Evolutionary conservation across 1,140 invertebrate genomes (phyloP).

Genomic region (Cydia pomonella): DNA sequence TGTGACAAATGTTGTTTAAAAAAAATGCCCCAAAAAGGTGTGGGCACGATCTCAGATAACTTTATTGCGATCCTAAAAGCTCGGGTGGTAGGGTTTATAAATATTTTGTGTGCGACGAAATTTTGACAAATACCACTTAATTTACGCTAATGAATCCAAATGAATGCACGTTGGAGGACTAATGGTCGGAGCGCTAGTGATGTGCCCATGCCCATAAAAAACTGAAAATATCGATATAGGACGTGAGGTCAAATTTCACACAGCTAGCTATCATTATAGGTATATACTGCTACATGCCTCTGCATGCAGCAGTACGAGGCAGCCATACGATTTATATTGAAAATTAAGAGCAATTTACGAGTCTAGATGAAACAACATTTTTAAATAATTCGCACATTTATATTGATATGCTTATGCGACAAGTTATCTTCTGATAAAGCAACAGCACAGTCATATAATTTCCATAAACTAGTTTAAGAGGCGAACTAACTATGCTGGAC

Average conservation of each 20-base stretch:
- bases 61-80: slow-evolving; percentile 52
- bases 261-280: too few relatives aligned
- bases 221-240: slow-evolving; percentile 40
- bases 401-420: not conserved
- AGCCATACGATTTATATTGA: too few relatives aligned
- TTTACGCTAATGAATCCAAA: slow-evolving; percentile 76
- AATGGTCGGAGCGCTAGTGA: slow-evolving; percentile 53
- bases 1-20: slow-evolving; percentile 36
- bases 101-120: slow-evolving; percentile 69
- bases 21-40: slow-evolving; percentile 49
- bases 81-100: slow-evolving; percentile 56
- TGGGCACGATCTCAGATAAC: slow-evolving; percentile 47
- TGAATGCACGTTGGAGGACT: slow-evolving; percentile 59
- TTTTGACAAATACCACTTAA: slow-evolving; percentile 79
- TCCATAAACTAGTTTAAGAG: not conserved
- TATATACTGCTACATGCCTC: too few relatives aligned
- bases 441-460: slow-evolving; percentile 38
- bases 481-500: not conserved
- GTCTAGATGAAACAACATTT: too few relatives aligned
- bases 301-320: too few relatives aligned
- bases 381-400: too few relatives aligned
- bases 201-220: slow-evolving; percentile 27
- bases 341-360: too few relatives aligned
- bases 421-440: not conserved
- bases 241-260: slow-evolving; percentile 4